These are phyloP conservation scores for Parapristionchus giblindavisi DNA, from an alignment of 2,888 invertebrate species.

Conservation along the genomic window DNA sequence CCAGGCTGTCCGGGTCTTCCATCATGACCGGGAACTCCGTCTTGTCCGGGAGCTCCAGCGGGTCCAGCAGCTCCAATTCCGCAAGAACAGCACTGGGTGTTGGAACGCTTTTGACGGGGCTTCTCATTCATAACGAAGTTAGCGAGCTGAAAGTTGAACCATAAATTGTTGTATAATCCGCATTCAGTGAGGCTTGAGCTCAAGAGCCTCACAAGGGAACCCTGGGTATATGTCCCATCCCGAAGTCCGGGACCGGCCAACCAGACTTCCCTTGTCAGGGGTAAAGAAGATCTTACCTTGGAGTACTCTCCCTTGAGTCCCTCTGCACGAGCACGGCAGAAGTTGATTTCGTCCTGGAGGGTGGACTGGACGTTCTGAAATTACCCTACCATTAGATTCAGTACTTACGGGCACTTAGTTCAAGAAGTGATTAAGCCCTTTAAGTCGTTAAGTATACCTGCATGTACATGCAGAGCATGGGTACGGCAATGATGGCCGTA, in stretches of 20 bases:
- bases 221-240: too few relatives aligned
- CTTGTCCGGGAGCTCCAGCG: constrained; percentile 30
- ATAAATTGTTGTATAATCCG: too few relatives aligned
- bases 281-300: constrained; percentile 47
- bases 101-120: constrained; percentile 35
- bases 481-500: constrained; percentile 54
- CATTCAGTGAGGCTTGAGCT: too few relatives aligned
- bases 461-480: constrained; percentile 62
- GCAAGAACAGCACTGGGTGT: constrained; percentile 41
- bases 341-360: constrained; percentile 63
- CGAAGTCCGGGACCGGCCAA: too few relatives aligned
- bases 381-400: not conserved
- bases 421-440: not conserved
- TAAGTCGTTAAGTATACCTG: not conserved
- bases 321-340: constrained; percentile 58
- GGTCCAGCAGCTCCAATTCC: constrained; percentile 37
- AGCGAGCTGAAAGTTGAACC: constrained; percentile 35
- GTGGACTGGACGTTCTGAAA: constrained; percentile 60
- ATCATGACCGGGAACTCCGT: constrained; percentile 38
- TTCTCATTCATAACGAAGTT: not conserved
- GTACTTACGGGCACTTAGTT: not conserved
- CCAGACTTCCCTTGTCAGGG: too few relatives aligned
- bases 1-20: constrained; percentile 37
- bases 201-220: too few relatives aligned
- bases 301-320: constrained; percentile 58